These are phyloP conservation scores for Patiria miniata DNA, from an alignment of 35 echinoderm and acorn worm genomes.

Conservation along the genomic window DNA sequence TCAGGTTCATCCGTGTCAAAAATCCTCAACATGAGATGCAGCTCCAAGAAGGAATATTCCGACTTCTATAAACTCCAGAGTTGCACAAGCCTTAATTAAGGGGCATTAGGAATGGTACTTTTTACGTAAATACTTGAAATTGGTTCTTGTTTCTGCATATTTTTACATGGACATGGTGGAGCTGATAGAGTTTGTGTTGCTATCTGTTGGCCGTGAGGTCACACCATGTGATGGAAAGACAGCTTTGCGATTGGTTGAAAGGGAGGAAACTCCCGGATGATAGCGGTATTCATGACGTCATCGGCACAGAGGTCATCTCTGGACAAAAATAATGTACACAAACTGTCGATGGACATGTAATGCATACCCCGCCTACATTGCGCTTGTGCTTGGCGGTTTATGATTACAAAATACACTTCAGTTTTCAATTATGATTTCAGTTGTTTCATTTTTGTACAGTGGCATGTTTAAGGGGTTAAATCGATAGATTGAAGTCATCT, in stretches of 20 bases:
- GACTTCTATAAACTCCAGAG: neutral
- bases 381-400: no score
- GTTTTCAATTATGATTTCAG: no score
- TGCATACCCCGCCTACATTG: neutral
- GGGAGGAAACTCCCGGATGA: conserved; percentile 30
- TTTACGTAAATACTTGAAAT: conserved; percentile 23
- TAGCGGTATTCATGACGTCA: conserved; percentile 40
- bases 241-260: conserved; percentile 10
- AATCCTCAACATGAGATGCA: conserved; percentile 21
- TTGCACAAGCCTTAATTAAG: neutral
- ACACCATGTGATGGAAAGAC: conserved; percentile 27
- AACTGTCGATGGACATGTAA: neutral
- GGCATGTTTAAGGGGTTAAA: no score
- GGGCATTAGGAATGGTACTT: conserved; percentile 21
- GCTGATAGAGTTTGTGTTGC: conserved; percentile 80
- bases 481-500: no score
- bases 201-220: conserved; percentile 50
- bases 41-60: conserved; percentile 9
- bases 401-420: no score
- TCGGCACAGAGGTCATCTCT: conserved; percentile 35
- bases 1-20: conserved; percentile 30
- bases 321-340: conserved; percentile 23
- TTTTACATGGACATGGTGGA: conserved; percentile 66
- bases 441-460: no score
- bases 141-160: conserved; percentile 23